phyloP scores from a whole-genome alignment of 2,888 invertebrate species.

The Tyria jacobaeae region DNA sequence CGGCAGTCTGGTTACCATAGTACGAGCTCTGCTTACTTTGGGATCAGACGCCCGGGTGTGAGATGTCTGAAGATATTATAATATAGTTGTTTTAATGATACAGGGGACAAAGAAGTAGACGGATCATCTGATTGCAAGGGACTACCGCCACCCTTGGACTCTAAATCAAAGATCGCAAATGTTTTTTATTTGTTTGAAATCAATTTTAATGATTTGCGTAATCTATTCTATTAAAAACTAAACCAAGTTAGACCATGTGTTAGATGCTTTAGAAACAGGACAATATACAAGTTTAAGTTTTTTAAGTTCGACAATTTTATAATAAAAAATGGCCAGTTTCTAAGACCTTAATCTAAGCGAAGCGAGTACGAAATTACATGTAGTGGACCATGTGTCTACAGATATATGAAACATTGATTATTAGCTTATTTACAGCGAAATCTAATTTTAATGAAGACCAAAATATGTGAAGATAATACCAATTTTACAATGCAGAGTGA shows the following conservation, averaged over 20 bases:
- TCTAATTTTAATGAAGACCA: constrained; percentile 42
- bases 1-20: too few species aligned
- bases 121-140: too few species aligned
- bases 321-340: constrained; percentile 28
- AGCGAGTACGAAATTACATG: constrained; percentile 52
- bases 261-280: constrained; percentile 34
- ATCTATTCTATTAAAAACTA: not conserved
- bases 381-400: constrained; percentile 62
- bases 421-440: constrained; percentile 66
- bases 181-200: not conserved
- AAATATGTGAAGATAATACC: constrained; percentile 12
- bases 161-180: too few species aligned
- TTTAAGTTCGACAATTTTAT: constrained; percentile 7
- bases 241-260: not conserved
- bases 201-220: too few species aligned
- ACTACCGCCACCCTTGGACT: too few species aligned
- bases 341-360: constrained; percentile 31
- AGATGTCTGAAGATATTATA: too few species aligned
- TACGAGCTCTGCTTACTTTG: too few species aligned
- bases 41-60: too few species aligned
- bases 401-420: constrained; percentile 53
- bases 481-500: not conserved
- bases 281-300: constrained; percentile 4
- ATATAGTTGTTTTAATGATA: too few species aligned
- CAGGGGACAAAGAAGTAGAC: too few species aligned